Conservation (phyloP, 2,113 vertebrate genomes). For the Choloepus hoffmanni region DNA sequence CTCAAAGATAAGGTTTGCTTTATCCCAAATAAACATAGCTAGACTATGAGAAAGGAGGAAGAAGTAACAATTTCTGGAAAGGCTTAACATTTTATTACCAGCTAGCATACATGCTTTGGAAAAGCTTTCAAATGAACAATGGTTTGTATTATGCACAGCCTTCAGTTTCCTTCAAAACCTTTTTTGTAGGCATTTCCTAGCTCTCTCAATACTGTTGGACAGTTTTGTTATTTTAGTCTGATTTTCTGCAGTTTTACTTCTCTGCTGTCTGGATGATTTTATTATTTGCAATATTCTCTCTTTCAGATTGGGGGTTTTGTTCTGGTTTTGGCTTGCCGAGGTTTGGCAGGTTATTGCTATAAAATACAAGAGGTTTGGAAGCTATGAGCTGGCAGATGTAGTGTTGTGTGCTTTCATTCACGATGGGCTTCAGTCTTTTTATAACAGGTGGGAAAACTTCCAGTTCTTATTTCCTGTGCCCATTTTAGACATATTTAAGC, state of each 20-base stretch:
- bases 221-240: conserved; percentile 66
- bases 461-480: conserved; percentile 68
- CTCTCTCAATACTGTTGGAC: background rate
- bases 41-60: conserved; percentile 60
- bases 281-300: conserved; percentile 71
- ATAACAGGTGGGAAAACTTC: conserved; percentile 63
- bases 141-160: conserved; percentile 52
- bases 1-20: conserved; percentile 80
- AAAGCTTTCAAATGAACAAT: conserved; percentile 74
- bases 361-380: conserved; percentile 82
- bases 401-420: conserved; percentile 66
- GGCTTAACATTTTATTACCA: conserved; percentile 70
- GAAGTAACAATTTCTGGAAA: conserved; percentile 60
- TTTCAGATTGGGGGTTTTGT: conserved; percentile 75
- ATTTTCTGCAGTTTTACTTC: conserved; percentile 70
- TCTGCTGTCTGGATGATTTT: conserved; percentile 72
- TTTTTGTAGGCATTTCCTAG: conserved; percentile 63
- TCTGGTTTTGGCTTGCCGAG: conserved; percentile 61
- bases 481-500: conserved; percentile 68
- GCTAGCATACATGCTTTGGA: conserved; percentile 30
- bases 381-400: conserved; percentile 75
- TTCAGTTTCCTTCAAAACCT: conserved; percentile 56
- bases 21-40: conserved; percentile 64
- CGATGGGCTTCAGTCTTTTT: conserved; percentile 72
- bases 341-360: conserved; percentile 74